Evolutionary conservation across 2,797 vertebrate genomes (phyloP), one percentile per base, ranked within the genome.

Genomic region (Anomalospiza imberbis): DNA sequence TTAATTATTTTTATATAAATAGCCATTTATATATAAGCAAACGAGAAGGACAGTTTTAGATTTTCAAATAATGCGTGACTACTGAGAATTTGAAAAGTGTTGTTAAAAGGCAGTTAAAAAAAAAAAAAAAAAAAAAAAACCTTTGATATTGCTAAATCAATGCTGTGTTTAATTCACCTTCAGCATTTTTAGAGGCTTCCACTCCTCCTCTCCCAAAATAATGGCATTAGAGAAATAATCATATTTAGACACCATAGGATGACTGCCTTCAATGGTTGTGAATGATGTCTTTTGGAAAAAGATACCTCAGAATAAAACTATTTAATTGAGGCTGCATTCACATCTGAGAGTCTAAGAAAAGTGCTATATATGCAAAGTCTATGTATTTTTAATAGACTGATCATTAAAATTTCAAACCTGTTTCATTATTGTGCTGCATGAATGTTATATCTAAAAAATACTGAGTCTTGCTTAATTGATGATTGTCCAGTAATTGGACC

Each of bases 341-440:
- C 88, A 85, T 75, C 17, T 76, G 36, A 72, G 26, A 47, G n/a
- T 44, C 53, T 58, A 17, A 82, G 31, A 63, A 83, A 88, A 92
- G 87, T 38, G 9, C 1, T 44, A 0, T 28, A 17, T 29, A 28
- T 71, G 31, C 20, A 62, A 85, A 67, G 25, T 61, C 50, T 32
- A 94, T 93, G 36, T 60, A 76, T 82, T 88, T 94, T 95, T 91
- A 84, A 92, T 80, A 67, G 10, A 44, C 15, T 57, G 17, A 79
- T 74, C 63, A 74, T 94, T 91, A 92, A 90, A 91, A 70, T 93
- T 94, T 89, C 42, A 95, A 68, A 57, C 5, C 8, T 73, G 9
- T 73, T 93, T 92, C 55, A 58, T 79, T 89, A 79, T 40, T 42
- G 34, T 65, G 47, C n/a, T 60, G 17, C 25, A 28, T 1, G 2